These are phyloP conservation scores for Willowsia nigromaculata DNA, from an alignment of 2,888 invertebrate species.

Conservation along the genomic window DNA sequence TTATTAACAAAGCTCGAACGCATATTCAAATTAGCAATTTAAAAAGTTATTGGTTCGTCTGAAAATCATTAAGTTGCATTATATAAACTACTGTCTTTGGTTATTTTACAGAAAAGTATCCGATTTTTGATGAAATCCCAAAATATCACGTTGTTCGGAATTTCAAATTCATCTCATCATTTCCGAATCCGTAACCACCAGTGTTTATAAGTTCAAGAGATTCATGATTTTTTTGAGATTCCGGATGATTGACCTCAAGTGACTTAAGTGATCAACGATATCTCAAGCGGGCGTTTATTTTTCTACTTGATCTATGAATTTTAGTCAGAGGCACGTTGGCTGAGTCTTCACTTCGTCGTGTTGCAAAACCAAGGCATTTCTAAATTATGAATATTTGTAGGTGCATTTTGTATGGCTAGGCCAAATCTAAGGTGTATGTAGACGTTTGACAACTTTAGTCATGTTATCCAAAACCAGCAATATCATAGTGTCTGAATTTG, in stretches of 20 bases:
- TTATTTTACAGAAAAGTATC: slow-evolving; percentile 77
- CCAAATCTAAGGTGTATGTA: background rate
- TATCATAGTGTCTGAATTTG: no score
- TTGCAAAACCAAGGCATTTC: background rate
- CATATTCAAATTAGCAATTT: no score
- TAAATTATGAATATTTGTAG: background rate
- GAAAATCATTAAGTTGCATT: background rate
- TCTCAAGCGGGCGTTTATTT: slow-evolving; percentile 58
- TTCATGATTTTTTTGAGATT: slow-evolving; percentile 55
- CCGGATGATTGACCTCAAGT: slow-evolving; percentile 60
- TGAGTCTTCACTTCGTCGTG: background rate
- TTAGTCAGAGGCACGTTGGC: slow-evolving; percentile 28
- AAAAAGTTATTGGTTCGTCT: no score
- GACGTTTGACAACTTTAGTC: background rate
- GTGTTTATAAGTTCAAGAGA: slow-evolving; percentile 37
- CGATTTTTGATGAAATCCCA: slow-evolving; percentile 74
- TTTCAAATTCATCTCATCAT: slow-evolving; percentile 15
- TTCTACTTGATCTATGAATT: slow-evolving; percentile 56
- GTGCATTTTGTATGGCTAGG: background rate
- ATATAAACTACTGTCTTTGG: background rate
- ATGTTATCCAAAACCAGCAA: background rate
- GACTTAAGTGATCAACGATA: slow-evolving; percentile 66
- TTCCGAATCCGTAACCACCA: background rate
- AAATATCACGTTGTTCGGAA: slow-evolving; percentile 35
- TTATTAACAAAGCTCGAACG: no score